Evolutionary conservation across 1,140 invertebrate species (phyloP), one percentile per base, ranked within the genome.

Genomic region (Sarcophaga bullata): DNA sequence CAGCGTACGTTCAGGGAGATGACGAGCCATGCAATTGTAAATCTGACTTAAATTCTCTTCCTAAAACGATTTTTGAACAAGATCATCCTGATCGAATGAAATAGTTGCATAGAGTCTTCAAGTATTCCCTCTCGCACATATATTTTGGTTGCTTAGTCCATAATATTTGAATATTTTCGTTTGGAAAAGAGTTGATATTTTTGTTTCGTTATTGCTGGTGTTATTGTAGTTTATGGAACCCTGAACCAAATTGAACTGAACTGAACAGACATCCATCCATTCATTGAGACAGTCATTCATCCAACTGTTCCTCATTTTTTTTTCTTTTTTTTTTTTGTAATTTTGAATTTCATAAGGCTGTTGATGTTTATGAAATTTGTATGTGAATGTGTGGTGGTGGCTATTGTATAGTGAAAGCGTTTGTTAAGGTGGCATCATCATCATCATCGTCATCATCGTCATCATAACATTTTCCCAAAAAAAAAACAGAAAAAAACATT

Each of bases 271-370:
- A 68, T 68, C 62, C 62, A 68, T 68, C 17, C n/a, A 19, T 68
- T 68, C 54, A 58, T 62, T n/a, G n/a, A 15, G 62, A 19, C 17
- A 68, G 62, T 68, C 17, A 68, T 68, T 19, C 54, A 58, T 58
- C n/a, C 54, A 37, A 37, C 25, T 37, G 25, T 37, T 37, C 25
- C 25, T 37, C 25, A 37, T 37, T 37, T 37, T 37, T 37, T 37
- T 37, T 37, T 37, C 4, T 37, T 37, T 37, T 37, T 37, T 37
- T 37, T 37, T 37, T 37, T 37, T 37, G 1, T 2, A 37, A 37
- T 58, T 58, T 58, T 58, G n/a, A n/a, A 58, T 58, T 58, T 58
- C n/a, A 58, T 58, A 58, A 58, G 54, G 54, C 54, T 58, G 54
- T 13, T n/a, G 54, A 5, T 37, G 25, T 37, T 37, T 37, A 37